Conservation (phyloP, 2,113 vertebrate genomes). For the Charina bottae region DNA sequence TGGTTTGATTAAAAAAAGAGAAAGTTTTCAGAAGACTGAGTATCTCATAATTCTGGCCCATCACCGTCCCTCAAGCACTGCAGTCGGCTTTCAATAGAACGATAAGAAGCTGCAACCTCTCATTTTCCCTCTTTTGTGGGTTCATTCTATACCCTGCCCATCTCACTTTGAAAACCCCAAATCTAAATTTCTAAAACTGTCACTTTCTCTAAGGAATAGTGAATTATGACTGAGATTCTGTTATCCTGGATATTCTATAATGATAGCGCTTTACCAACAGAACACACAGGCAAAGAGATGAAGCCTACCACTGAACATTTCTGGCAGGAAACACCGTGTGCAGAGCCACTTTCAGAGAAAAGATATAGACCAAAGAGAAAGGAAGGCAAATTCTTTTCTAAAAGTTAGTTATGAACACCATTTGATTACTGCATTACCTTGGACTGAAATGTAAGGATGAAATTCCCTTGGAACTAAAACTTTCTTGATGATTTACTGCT, state of each 20-base stretch:
- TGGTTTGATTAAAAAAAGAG: neutral
- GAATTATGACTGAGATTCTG: conserved; percentile 1
- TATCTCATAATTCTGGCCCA: neutral
- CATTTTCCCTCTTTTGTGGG: neutral
- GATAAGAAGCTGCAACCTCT: conserved; percentile 13
- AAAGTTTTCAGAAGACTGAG: conserved; percentile 6
- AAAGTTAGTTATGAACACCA: conserved; percentile 10
- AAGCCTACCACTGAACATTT: conserved; percentile 42
- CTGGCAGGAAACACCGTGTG: conserved; percentile 34
- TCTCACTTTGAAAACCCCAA: conserved; percentile 36
- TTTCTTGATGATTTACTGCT: conserved; percentile 46
- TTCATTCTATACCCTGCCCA: conserved; percentile 7
- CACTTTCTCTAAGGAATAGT: conserved; percentile 23
- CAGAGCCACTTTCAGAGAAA: neutral
- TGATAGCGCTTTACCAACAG: conserved; percentile 31
- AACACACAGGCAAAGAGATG: conserved; percentile 25
- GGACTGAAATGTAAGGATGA: conserved; percentile 26
- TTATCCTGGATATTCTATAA: conserved; percentile 35
- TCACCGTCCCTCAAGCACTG: conserved; percentile 2
- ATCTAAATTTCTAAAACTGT: conserved; percentile 40
- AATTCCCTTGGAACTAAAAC: conserved; percentile 29
- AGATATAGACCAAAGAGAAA: neutral
- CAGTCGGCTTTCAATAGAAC: neutral
- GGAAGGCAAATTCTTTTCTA: neutral
- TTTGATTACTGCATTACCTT: conserved; percentile 42